Base-by-base conservation (phyloP, 2,797 vertebrate genomes). In the Steatocranus sp. region DNA sequence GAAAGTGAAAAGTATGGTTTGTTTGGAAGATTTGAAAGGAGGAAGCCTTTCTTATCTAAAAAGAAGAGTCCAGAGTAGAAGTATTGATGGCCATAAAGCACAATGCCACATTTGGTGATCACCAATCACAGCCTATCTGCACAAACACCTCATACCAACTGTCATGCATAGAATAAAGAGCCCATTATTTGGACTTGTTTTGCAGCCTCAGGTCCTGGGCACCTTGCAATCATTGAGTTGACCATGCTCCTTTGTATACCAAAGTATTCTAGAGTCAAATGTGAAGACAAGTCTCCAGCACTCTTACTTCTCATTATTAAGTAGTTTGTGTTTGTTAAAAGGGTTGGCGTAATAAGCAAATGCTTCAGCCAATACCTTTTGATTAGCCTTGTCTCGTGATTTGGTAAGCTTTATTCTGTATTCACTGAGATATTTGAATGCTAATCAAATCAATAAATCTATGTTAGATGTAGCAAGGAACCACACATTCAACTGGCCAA, bases 101-200 rank as follows among this genome's bases (percentile, higher is more conserved):
- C 63, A 41, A 12, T 25, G 20, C 12, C 8, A 41, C 36, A 68
- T 68, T 68, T 68, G 63, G 36, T 25, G 20, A 41, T 25, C 20
- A 25, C 2, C 36, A 66, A 2, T 41, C 20, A 41, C 63, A 41
- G 36, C 36, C 1, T 41, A 17, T 68, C 36, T 68, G 8, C 32
- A 68, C 14, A 68, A 0, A 68, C 36, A 1, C 36, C 36, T 6
- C 2, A 2, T 68, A 4, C 63, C 12, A 25, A 2, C 14, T 43
- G 63, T 1, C 36, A n/a, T 34, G 18, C 56, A 34, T n/a, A 12
- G 56, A 61, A n/a, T 34, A 2, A 0, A 66, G 3, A 66, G 5
- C 8, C 20, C 20, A 66, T 25, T 38, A 25, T 66, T 66, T 43
- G 63, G 36, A 41, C 63, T 68, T 41, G 14, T 68, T 68, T 68